Conservation (phyloP, 2,797 vertebrate species). For the Selene dorsalis region DNA sequence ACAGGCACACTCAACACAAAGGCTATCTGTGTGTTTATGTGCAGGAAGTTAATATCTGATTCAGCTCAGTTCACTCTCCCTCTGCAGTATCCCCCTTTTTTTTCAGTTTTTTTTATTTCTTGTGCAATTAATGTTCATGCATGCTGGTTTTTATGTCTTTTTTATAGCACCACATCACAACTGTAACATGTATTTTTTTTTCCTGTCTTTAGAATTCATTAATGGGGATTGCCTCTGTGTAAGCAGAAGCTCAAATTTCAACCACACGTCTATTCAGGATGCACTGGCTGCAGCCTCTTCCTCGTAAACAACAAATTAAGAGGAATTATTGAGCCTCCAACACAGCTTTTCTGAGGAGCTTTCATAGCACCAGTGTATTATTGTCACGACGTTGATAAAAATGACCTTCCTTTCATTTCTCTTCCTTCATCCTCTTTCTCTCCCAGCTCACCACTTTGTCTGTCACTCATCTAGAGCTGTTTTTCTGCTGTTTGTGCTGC, state of each 20-base stretch:
- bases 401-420: constrained; percentile 70
- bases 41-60: constrained; percentile 52
- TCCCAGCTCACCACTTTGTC: constrained; percentile 63
- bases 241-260: constrained; percentile 14
- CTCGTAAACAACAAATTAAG: constrained; percentile 40
- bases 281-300: constrained; percentile 10
- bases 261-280: constrained; percentile 4
- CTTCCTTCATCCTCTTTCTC: constrained; percentile 51
- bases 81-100: neutral
- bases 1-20: constrained; percentile 50
- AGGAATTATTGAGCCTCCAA: constrained; percentile 22
- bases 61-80: constrained; percentile 35
- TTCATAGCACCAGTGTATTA: constrained; percentile 42
- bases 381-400: constrained; percentile 59
- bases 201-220: constrained; percentile 21
- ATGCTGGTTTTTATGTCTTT: constrained; percentile 32
- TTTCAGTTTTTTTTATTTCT: constrained; percentile 47
- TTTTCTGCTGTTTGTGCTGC: constrained; percentile 52
- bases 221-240: constrained; percentile 19
- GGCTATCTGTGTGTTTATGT: constrained; percentile 44
- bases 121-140: constrained; percentile 32
- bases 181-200: constrained; percentile 13
- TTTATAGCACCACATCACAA: constrained; percentile 20
- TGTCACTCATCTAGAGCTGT: constrained; percentile 72
- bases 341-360: constrained; percentile 34